Evolutionary conservation across 2,888 invertebrate genomes (phyloP).

Genomic region (Calliphora vomitoria): DNA sequence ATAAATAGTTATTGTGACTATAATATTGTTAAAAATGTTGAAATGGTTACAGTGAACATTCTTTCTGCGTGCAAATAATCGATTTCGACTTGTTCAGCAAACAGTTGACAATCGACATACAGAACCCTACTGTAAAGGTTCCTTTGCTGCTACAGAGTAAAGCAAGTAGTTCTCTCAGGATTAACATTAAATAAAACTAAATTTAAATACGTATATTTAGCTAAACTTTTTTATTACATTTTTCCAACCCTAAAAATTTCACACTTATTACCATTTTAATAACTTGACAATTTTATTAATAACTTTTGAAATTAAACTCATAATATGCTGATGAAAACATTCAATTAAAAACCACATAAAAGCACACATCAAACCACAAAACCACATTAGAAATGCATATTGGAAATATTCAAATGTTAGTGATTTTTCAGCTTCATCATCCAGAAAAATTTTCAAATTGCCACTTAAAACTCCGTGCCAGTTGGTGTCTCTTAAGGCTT

Average conservation of each 20-base stretch:
- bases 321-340: slow-evolving; percentile 25
- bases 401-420: slow-evolving; percentile 30
- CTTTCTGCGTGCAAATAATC: too few species aligned
- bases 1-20: too few species aligned
- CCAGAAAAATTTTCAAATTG: slow-evolving; percentile 71
- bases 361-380: slow-evolving; percentile 9
- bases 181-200: too few species aligned
- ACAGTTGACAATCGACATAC: too few species aligned
- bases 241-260: background rate
- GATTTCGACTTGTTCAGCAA: too few species aligned
- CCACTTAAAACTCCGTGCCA: slow-evolving; percentile 76
- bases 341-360: slow-evolving; percentile 36
- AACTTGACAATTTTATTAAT: background rate
- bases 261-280: background rate
- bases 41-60: too few species aligned
- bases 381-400: slow-evolving; percentile 33
- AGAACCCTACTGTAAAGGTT: too few species aligned
- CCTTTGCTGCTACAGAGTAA: too few species aligned
- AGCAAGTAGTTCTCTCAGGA: too few species aligned
- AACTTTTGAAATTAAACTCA: background rate
- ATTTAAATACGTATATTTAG: too few species aligned
- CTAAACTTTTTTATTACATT: too few species aligned
- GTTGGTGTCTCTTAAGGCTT: slow-evolving; percentile 76
- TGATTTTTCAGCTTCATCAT: background rate
- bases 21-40: too few species aligned